phyloP scores from a whole-genome alignment of 2,888 invertebrate genomes.

The Syritta pipiens region DNA sequence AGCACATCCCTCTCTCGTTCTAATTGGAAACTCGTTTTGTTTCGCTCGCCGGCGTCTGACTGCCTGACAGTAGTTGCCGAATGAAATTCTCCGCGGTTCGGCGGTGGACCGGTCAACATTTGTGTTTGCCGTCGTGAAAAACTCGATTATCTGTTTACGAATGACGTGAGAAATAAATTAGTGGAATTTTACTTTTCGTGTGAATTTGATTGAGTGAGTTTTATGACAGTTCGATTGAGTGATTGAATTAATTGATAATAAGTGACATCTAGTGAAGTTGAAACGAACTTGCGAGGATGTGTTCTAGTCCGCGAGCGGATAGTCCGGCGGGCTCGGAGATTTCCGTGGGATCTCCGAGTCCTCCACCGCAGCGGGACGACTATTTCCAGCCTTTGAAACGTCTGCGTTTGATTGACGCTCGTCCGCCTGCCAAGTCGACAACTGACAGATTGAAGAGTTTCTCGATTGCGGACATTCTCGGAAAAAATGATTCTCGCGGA shows the following conservation, averaged over 20 bases:
- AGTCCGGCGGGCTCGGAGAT: conserved; percentile 79
- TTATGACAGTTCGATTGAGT: conserved; percentile 48
- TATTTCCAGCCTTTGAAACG: conserved; percentile 83
- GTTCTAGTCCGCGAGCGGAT: conserved; percentile 73
- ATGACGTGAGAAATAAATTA: conserved; percentile 14
- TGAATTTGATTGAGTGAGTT: conserved; percentile 52
- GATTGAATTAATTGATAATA: conserved; percentile 41
- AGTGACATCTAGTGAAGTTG: conserved; percentile 27
- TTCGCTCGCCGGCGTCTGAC: conserved; percentile 55
- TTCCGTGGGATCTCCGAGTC: conserved; percentile 79
- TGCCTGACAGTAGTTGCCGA: conserved; percentile 59
- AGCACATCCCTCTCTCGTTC: conserved; percentile 51
- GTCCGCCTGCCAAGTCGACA: conserved; percentile 81
- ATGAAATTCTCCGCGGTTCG: conserved; percentile 65
- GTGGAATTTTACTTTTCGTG: conserved; percentile 8
- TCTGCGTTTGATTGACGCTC: conserved; percentile 78
- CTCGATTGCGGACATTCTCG: conserved; percentile 93
- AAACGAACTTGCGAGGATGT: conserved; percentile 73
- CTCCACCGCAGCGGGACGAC: conserved; percentile 74
- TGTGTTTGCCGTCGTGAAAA: conserved; percentile 65
- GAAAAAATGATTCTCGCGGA: conserved; percentile 81
- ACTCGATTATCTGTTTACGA: conserved; percentile 10
- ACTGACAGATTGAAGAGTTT: conserved; percentile 92
- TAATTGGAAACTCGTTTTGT: conserved; percentile 64
- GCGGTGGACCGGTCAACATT: conserved; percentile 41